These are phyloP conservation scores for Opisthograptis luteolata DNA, from an alignment of 2,888 invertebrate species.

Conservation along the genomic window DNA sequence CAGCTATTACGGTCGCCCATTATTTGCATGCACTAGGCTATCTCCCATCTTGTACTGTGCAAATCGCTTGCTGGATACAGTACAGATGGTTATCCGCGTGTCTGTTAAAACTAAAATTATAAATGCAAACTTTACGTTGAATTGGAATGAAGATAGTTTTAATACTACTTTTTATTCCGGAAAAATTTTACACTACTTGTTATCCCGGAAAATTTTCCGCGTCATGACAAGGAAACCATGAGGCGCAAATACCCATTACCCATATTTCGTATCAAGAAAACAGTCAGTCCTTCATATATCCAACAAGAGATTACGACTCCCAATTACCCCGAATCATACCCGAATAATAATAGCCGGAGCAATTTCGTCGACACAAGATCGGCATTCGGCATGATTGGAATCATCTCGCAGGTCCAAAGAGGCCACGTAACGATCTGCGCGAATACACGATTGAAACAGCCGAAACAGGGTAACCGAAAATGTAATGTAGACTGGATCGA, in stretches of 20 bases:
- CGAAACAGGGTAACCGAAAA: conserved; percentile 3
- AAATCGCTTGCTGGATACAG: neutral
- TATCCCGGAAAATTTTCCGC: too few species aligned
- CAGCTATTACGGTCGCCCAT: conserved; percentile 16
- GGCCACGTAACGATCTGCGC: conserved; percentile 5
- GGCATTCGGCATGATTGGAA: too few species aligned
- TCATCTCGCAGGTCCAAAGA: conserved; percentile 5
- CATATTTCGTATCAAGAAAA: neutral
- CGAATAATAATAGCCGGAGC: conserved; percentile 1
- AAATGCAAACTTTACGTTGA: too few species aligned
- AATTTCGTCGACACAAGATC: conserved; percentile 6
- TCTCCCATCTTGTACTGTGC: conserved; percentile 7
- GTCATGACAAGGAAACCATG: too few species aligned
- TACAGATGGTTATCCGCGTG: neutral
- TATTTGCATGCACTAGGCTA: conserved; percentile 20
- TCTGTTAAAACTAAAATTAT: too few species aligned
- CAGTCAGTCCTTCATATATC: neutral
- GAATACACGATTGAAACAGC: neutral
- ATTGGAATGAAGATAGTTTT: too few species aligned
- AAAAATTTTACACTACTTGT: too few species aligned
- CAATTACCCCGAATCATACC: neutral
- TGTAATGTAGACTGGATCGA: conserved; percentile 2
- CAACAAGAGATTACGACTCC: conserved; percentile 1
- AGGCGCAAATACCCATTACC: too few species aligned
- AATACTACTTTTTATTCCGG: too few species aligned